A percentile compares a stretch with the other conserved stretches of the same genome.
These are phyloP conservation scores for Cartodere bifasciata DNA, from an alignment of 2,888 invertebrate genomes.

Conservation along the genomic window DNA sequence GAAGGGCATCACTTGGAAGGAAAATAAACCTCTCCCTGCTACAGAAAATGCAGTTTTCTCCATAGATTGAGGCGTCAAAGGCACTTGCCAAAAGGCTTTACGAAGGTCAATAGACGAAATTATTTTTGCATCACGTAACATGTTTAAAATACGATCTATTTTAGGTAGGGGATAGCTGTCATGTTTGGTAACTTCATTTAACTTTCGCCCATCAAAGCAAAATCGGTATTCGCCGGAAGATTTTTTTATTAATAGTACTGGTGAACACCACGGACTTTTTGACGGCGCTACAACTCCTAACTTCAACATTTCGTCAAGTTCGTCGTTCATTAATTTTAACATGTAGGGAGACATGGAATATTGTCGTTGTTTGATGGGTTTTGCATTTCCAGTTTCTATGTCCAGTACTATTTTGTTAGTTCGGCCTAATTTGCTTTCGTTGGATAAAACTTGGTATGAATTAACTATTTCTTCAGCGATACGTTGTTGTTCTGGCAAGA, in stretches of 20 bases:
- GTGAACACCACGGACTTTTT: conserved; percentile 17
- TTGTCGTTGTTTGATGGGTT: conserved; percentile 13
- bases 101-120: conserved; percentile 17
- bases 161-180: conserved; percentile 20
- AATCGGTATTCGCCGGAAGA: conserved; percentile 15
- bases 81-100: conserved; percentile 20
- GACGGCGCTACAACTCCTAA: conserved; percentile 13
- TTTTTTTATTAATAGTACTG: conserved; percentile 19
- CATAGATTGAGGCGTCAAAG: conserved; percentile 13
- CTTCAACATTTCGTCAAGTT: conserved; percentile 13
- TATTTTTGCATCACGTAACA: conserved; percentile 16
- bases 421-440: conserved; percentile 11
- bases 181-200: conserved; percentile 18
- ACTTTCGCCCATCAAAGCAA: conserved; percentile 19
- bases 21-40: conserved; percentile 20
- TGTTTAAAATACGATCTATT: conserved; percentile 16
- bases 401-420: conserved; percentile 11
- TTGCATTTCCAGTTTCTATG: conserved; percentile 13
- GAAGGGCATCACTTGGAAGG: conserved; percentile 18
- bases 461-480: conserved; percentile 5
- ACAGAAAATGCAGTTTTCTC: conserved; percentile 25
- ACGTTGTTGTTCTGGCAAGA: conserved; percentile 2
- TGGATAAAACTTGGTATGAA: conserved; percentile 10
- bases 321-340: conserved; percentile 10
- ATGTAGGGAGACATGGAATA: conserved; percentile 11